A percentile compares a stretch with the other conserved stretches of the same genome.
These are phyloP conservation scores for Chiropotes sagulatus DNA, from an alignment of 2,797 vertebrate species.

Conservation along the genomic window DNA sequence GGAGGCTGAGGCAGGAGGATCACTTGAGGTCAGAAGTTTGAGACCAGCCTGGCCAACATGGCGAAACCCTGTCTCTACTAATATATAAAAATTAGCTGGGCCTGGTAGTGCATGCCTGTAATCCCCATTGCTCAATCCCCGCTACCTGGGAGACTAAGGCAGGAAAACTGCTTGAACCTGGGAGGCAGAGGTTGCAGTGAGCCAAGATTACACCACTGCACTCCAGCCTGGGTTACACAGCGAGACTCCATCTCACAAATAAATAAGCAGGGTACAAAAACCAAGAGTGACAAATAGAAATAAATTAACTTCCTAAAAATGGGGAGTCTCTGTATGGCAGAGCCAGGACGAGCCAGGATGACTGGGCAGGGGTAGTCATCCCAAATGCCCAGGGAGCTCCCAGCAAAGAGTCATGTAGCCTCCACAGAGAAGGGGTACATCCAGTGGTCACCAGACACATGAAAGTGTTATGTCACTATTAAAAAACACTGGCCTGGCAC, in stretches of 20 bases:
- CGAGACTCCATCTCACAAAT: neutral
- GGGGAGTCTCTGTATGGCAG: neutral
- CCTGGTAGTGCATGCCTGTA: neutral
- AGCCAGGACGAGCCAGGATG: neutral
- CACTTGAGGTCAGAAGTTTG: neutral
- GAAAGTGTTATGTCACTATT: neutral
- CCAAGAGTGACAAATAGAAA: neutral
- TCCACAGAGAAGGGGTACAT: neutral
- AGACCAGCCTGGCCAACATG: neutral
- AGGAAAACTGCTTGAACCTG: neutral
- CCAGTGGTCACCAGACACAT: neutral
- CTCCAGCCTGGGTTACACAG: neutral
- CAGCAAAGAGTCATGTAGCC: neutral
- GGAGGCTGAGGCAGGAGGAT: neutral
- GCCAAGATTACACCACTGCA: neutral
- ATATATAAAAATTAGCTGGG: neutral
- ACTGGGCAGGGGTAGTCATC: neutral
- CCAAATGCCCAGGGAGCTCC: neutral
- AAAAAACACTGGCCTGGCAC: neutral
- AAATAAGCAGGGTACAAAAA: neutral
- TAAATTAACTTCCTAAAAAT: neutral
- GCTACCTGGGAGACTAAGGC: neutral
- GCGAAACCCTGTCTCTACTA: neutral
- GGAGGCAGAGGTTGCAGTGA: neutral
- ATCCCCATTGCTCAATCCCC: neutral